A percentile compares a stretch with the other conserved stretches of the same genome.
These are phyloP conservation scores for Branchipolynoe longqiensis DNA, from an alignment of 2,888 invertebrate species.

Conservation along the genomic window DNA sequence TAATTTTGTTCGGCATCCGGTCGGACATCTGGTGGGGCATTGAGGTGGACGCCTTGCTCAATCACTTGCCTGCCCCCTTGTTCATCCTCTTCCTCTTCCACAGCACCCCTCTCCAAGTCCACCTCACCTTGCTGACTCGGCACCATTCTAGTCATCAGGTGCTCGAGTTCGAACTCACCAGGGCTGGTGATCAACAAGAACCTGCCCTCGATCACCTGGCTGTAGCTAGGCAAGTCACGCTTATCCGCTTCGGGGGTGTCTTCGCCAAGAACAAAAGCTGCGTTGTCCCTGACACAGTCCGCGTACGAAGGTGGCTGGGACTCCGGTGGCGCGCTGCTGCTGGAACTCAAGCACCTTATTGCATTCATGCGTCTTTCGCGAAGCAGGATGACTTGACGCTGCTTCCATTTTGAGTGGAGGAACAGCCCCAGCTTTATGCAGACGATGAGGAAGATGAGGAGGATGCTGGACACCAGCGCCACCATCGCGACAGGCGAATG, in stretches of 20 bases:
- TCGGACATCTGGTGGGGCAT: too few relatives aligned
- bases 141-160: too few relatives aligned
- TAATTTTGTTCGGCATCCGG: too few relatives aligned
- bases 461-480: neutral
- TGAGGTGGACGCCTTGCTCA: too few relatives aligned
- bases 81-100: too few relatives aligned
- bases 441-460: constrained; percentile 11
- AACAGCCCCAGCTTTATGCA: constrained; percentile 12
- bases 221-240: constrained; percentile 4
- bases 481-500: constrained; percentile 1
- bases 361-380: neutral
- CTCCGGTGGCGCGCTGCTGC: neutral
- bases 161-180: too few relatives aligned
- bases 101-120: too few relatives aligned
- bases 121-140: too few relatives aligned
- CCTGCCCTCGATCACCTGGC: constrained; percentile 10
- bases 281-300: constrained; percentile 3
- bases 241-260: constrained; percentile 14
- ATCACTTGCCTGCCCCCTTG: too few relatives aligned
- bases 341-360: too few relatives aligned
- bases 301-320: neutral
- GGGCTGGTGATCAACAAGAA: constrained; percentile 6
- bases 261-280: constrained; percentile 27
- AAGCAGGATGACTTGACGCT: neutral
- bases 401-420: neutral